Evolutionary conservation across 1,140 invertebrate species (phyloP), one percentile per base, ranked within the genome.

Genomic region (Nymphalis io): DNA sequence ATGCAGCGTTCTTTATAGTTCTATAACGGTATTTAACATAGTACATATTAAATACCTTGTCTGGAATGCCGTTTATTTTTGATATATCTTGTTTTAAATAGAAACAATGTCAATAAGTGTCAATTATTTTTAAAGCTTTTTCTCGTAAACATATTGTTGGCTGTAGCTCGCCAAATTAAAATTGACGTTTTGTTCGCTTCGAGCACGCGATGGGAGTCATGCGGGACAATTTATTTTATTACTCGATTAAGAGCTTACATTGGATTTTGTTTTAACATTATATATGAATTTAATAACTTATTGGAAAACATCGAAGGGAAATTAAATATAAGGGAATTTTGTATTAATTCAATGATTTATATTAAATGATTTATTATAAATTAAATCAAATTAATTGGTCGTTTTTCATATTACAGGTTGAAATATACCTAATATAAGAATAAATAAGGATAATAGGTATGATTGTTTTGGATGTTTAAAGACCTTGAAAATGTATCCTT

Each of bases 151-250:
- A 84, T 77, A 83, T 78, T 76, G 77, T 78, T 73, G 72, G 66
- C 51, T 75, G 78, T 78, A 78, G 73, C 68, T 76, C 76, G 78
- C 81, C 74, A 83, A 86, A 88, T 88, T 83, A 86, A 86, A 83
- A 86, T 84, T 82, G 85, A 86, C 85, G 81, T 80, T 81, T 85
- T 81, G 79, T 58, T 73, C 66, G 60, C 64, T 65, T 58, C 72
- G 68, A 59, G 70, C 58, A 59, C 62, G 68, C 55, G 42, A 65
- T 61, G 75, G 73, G 70, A 75, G 64, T 77, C 71, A 74, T 74
- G 62, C 44, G 69, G 69, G 69, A 80, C 81, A 80, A 87, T 87
- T 84, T 83, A 84, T 88, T 87, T 84, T 85, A 88, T 85, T 87
- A 83, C 79, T 79, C 80, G 75, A 88, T 88, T 85, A 83, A 86